Conservation (phyloP, 1,140 invertebrate species). For the Hyphantria cunea region DNA sequence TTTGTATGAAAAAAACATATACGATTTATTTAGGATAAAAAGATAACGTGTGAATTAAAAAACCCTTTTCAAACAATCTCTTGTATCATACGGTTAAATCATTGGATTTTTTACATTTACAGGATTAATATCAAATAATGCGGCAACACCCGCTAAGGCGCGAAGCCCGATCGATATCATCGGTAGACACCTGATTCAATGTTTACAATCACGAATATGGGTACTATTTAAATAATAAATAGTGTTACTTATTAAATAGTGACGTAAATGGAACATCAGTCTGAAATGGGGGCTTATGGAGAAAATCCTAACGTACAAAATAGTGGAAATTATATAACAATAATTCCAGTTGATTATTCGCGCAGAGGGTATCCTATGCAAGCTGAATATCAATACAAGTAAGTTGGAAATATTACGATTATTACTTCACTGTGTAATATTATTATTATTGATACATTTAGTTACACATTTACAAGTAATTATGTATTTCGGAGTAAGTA, state of each 20-base stretch:
- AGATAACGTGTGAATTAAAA: too few species aligned
- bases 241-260: conserved; percentile 50
- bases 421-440: too few species aligned
- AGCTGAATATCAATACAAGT: conserved; percentile 80
- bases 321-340: conserved; percentile 77
- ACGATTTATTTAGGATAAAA: too few species aligned
- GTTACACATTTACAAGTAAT: too few species aligned
- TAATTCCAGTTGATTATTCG: conserved; percentile 79
- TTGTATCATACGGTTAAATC: too few species aligned
- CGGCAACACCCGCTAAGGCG: conserved; percentile 35
- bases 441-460: too few species aligned
- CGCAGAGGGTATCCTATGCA: conserved; percentile 76
- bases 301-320: conserved; percentile 75
- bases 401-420: conserved; percentile 30
- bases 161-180: conserved; percentile 64
- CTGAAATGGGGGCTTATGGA: conserved; percentile 73
- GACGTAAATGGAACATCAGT: conserved; percentile 75
- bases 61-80: too few species aligned
- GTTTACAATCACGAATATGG: conserved; percentile 2
- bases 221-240: conserved; percentile 2
- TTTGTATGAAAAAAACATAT: too few species aligned
- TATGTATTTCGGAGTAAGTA: too few species aligned
- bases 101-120: too few species aligned
- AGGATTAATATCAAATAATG: too few species aligned
- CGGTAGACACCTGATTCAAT: conserved; percentile 7